These are phyloP conservation scores for Asteroscopus sphinx DNA, from an alignment of 2,888 invertebrate species.

Conservation along the genomic window DNA sequence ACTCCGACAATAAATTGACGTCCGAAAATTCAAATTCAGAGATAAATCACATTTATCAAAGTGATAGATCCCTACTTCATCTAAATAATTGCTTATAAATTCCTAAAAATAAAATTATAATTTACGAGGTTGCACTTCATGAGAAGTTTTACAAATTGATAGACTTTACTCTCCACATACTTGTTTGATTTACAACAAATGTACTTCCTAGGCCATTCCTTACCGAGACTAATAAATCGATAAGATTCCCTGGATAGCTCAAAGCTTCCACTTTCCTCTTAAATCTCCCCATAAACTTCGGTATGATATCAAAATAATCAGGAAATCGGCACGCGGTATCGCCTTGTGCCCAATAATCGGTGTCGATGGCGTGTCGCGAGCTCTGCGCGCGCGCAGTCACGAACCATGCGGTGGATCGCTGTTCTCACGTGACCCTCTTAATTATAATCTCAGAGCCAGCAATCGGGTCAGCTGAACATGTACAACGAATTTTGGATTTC, in stretches of 20 bases:
- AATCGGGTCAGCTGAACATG: constrained; percentile 59
- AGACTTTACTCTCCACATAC: too few species aligned
- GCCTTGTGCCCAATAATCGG: constrained; percentile 83
- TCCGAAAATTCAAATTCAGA: neutral
- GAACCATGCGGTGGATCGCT: constrained; percentile 71
- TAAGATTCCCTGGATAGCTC: constrained; percentile 3
- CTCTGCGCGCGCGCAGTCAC: constrained; percentile 76
- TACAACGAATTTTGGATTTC: constrained; percentile 12
- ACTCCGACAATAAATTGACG: constrained; percentile 5
- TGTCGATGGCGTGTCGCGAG: constrained; percentile 82
- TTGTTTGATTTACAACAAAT: too few species aligned
- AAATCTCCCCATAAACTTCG: constrained; percentile 30
- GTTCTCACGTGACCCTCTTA: constrained; percentile 83
- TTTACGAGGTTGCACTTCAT: too few species aligned
- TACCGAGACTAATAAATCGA: neutral
- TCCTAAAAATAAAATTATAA: too few species aligned
- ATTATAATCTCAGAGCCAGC: constrained; percentile 75
- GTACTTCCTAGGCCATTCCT: too few species aligned
- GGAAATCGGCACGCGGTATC: constrained; percentile 78
- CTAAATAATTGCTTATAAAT: too few species aligned
- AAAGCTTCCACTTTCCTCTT: constrained; percentile 12
- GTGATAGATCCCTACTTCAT: too few species aligned
- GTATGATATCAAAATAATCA: constrained; percentile 59
- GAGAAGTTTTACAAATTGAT: too few species aligned
- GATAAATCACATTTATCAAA: too few species aligned